Base-by-base conservation (phyloP, 2,888 invertebrate genomes). In the Parochlus steinenii region DNA sequence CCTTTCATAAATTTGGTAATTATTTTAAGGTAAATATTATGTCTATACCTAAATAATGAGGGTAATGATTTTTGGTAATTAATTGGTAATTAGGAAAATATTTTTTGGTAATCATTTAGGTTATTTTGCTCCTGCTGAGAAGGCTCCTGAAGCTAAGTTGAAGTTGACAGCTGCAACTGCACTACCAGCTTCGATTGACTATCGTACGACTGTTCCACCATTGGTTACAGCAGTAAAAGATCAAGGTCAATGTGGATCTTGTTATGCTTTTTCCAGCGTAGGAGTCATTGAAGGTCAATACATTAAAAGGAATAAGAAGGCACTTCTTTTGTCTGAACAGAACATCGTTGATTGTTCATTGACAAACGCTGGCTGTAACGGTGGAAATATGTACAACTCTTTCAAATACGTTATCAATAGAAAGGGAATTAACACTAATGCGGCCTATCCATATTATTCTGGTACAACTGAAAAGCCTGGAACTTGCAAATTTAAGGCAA, bases 301-400 rank as follows among this genome's bases (percentile, higher is more conserved):
- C 5, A 40, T 31, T 30, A 29, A 31, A 10, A 23, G 15, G 7
- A 35, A 20, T 1, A 23, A 32, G 2, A 26, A 34, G 7, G 33
- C 40, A 12, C 26, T 34, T 5, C 33, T 35, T 6, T 32, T 42
- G 8, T 82, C 82, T 44, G 86, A 86, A 59, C 85, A 86, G 62
- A 85, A 86, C 58, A 63, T 86, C 40, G 63, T 86, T 39, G 86
- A 86, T 60, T 86, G 86, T 54, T 81, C 83, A 3, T 47, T 53
- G 1, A 61, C 67, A 42, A 85, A 74, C 52, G 70, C 79, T 48
- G 86, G 86, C 32, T 86, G 86, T 59, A 70, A 75, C 45, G 85
- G 86, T 23, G 86, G 85, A 35, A 59, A 62, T 47, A 63, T 63
- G 62, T 78, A 81, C 60, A 65, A 74, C 51, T 80, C 82, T 39